phyloP scores from a whole-genome alignment of 2,888 invertebrate species.

The Gortyna flavago region DNA sequence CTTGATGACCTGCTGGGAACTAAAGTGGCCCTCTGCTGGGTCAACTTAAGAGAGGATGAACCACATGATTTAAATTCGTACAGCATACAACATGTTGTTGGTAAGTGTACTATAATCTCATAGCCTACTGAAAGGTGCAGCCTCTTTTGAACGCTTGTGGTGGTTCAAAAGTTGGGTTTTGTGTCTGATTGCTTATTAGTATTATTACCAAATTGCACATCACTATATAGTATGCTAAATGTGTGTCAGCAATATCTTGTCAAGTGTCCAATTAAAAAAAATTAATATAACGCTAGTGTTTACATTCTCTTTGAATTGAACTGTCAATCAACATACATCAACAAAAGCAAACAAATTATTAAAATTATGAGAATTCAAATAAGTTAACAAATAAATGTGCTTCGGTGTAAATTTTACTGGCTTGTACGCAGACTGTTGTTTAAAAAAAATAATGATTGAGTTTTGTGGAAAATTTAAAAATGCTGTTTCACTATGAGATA shows the following conservation, averaged over 20 bases:
- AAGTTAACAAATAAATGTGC: constrained; percentile 11
- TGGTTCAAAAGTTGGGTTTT: not conserved
- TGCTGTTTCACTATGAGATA: constrained; percentile 35
- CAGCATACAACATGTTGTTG: constrained; percentile 90
- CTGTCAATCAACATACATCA: constrained; percentile 28
- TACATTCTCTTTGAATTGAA: too few species aligned
- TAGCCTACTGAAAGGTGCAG: not conserved
- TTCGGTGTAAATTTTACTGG: not conserved
- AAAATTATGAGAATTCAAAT: constrained; percentile 26
- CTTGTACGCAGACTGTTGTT: not conserved
- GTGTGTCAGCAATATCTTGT: not conserved
- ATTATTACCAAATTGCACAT: constrained; percentile 3
- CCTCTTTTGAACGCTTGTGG: not conserved
- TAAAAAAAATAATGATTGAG: constrained; percentile 9
- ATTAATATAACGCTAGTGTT: too few species aligned
- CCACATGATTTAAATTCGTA: constrained; percentile 91
- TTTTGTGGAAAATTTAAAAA: constrained; percentile 18
- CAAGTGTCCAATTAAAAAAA: constrained; percentile 4
- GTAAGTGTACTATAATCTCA: constrained; percentile 71
- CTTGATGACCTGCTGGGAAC: constrained; percentile 91
- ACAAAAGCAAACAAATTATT: constrained; percentile 32
- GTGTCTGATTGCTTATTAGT: not conserved
- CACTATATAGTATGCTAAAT: constrained; percentile 16
- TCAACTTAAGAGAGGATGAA: constrained; percentile 92
- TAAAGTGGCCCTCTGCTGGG: constrained; percentile 91